Conservation (phyloP, 2,888 invertebrate genomes). For the Perizoma flavofasciatum region DNA sequence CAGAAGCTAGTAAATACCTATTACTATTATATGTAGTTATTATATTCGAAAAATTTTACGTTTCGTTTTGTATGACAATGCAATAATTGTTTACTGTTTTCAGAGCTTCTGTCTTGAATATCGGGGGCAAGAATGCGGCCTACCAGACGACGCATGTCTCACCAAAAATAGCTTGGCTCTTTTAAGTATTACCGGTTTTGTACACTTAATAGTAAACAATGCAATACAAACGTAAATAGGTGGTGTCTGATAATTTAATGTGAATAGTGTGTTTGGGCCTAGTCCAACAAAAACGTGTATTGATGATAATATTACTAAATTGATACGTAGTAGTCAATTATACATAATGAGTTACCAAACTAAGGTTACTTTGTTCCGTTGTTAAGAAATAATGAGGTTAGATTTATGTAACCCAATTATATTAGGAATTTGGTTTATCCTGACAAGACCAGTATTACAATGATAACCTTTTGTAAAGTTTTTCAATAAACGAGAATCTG, state of each 20-base stretch:
- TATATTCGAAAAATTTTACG: too few relatives aligned
- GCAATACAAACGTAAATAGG: constrained; percentile 19
- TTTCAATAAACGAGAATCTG: too few relatives aligned
- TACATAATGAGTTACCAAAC: constrained; percentile 13
- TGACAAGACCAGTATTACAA: too few relatives aligned
- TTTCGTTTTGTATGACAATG: too few relatives aligned
- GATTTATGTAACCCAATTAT: constrained; percentile 1
- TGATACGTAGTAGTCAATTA: constrained; percentile 7
- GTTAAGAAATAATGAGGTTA: constrained; percentile 19
- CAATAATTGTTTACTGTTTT: constrained; percentile 42
- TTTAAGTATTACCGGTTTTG: constrained; percentile 51
- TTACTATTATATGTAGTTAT: too few relatives aligned
- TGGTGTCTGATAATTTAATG: not conserved
- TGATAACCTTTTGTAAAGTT: not conserved
- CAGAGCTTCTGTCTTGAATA: constrained; percentile 79
- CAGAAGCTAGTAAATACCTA: too few relatives aligned
- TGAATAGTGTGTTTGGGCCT: constrained; percentile 7
- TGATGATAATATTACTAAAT: constrained; percentile 12
- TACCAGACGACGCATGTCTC: constrained; percentile 48
- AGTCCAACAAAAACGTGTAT: constrained; percentile 13
- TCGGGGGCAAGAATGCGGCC: constrained; percentile 68
- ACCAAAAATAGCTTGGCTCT: constrained; percentile 47
- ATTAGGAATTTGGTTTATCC: not conserved
- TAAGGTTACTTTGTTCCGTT: not conserved
- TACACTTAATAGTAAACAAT: constrained; percentile 39